Percentiles rank a stretch among this genome's conserved stretches.
phyloP scores from a whole-genome alignment of 1,140 invertebrate species.

The Nixonia krombeini region DNA sequence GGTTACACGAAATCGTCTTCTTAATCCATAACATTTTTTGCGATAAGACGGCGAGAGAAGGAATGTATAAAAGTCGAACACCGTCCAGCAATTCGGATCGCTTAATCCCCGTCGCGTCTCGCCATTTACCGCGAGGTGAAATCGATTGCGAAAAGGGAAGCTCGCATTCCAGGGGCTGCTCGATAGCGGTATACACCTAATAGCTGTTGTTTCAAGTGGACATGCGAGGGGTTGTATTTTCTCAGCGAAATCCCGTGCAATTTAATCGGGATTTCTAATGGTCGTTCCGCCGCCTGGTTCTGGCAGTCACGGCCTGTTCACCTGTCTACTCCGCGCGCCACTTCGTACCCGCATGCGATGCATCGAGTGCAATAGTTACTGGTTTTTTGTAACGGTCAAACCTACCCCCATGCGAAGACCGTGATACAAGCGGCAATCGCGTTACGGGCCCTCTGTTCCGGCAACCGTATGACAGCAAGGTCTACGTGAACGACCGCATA shows the following conservation, averaged over 20 bases:
- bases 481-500: no score
- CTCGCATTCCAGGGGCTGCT: no score
- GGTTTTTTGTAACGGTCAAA: conserved; percentile 63
- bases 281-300: conserved; percentile 60
- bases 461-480: conserved; percentile 39
- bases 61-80: no score
- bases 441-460: conserved; percentile 33
- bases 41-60: no score
- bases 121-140: no score
- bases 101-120: no score
- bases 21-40: no score
- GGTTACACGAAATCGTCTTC: no score
- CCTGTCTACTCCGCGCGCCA: conserved; percentile 51
- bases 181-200: no score
- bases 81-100: no score
- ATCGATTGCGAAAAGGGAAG: no score
- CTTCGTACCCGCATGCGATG: conserved; percentile 53
- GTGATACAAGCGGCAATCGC: conserved; percentile 50
- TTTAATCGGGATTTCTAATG: conserved; percentile 53
- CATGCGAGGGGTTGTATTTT: background rate
- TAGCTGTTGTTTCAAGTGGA: no score
- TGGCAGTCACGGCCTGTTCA: conserved; percentile 57
- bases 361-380: conserved; percentile 30
- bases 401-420: conserved; percentile 57
- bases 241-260: conserved; percentile 50